A percentile compares a stretch with the other conserved stretches of the same genome.
phyloP scores from a whole-genome alignment of 2,888 invertebrate genomes.

The Gryllus longicercus region DNA sequence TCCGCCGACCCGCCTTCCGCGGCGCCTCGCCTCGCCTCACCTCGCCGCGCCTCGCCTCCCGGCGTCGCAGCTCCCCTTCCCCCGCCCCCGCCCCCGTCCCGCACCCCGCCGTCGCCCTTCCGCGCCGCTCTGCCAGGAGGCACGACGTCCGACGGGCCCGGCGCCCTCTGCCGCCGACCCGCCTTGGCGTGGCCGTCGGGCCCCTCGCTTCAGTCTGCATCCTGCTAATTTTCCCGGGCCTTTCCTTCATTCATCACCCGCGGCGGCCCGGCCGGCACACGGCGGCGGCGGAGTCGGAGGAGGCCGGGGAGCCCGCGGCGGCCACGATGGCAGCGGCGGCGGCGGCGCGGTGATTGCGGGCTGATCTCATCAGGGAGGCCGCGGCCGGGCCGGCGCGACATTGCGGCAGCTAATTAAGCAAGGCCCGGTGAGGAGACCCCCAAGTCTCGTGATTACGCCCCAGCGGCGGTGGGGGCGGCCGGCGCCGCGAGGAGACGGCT shows the following conservation, averaged over 20 bases:
- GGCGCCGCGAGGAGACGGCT: no score
- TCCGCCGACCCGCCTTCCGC: not conserved
- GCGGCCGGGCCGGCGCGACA: conserved; percentile 11
- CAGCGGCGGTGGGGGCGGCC: not conserved
- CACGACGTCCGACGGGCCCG: no score
- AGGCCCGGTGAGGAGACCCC: not conserved
- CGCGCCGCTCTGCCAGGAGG: not conserved
- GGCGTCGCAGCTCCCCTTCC: not conserved
- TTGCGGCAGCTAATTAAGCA: conserved; percentile 11
- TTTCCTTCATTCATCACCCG: conserved; percentile 11
- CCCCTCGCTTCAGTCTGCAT: not conserved
- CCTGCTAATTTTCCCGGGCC: conserved; percentile 11
- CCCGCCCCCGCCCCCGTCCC: not conserved
- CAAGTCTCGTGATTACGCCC: conserved; percentile 3
- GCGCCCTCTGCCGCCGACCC: not conserved
- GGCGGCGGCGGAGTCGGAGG: not conserved
- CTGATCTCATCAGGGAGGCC: conserved; percentile 17
- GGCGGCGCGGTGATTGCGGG: not conserved
- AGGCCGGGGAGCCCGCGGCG: not conserved
- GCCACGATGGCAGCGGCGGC: not conserved
- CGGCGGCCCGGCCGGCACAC: not conserved
- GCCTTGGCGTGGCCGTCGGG: not conserved
- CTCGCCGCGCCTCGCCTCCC: not conserved
- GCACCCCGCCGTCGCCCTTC: not conserved
- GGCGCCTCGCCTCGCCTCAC: not conserved